Evolutionary conservation across 37 sponge, comb jelly and placozoan species (phyloP), one percentile per base, ranked within the genome.

Genomic region (Petrosia ficiformis): DNA sequence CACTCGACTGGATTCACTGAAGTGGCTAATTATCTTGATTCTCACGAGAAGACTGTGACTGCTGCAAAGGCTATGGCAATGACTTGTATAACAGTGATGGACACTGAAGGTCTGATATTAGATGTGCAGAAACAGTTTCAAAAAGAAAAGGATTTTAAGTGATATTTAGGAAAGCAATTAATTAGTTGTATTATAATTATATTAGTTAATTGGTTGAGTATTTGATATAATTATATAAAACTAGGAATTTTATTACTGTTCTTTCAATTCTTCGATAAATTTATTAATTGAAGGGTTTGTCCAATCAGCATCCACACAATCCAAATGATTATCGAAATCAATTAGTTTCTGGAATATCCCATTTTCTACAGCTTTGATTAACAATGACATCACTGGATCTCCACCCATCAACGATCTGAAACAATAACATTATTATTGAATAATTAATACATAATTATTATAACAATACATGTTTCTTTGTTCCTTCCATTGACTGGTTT

Each of bases 271-370:
- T 26, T 70, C 74, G 43, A 89, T 33, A 14, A 71, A 69, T 48
- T 57, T 58, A 59, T 80, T 85, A 40, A 93, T 77, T 11, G 57
- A 76, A 22, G 86, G 78, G 67, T 93, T 93, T n/a, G 83, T 67
- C 94, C 94, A 93, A 72, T 93, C 94, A 14, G 77, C 37, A 26
- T 25, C 48, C 14, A 89, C 59, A 59, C 73, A 54, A 65, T 89
- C 94, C 71, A 89, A 48, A 61, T 85, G 94, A 67, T 78, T 89
- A 42, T 89, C 89, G 75, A 93, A 93, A 61, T 93, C 93, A 52
- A 82, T 72, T 56, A 93, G 67, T 8, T 66, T 35, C 25, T 93
- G 73, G 30, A 56, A 80, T 70, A 64, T 6, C 1, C 74, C 61
- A 43, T 71, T 78, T 41, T 64, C 29, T 36, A 85, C 74, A 0